Evolutionary conservation across 2,797 vertebrate species (phyloP), one percentile per base, ranked within the genome.

Genomic region (Acipenser transmontanus): DNA sequence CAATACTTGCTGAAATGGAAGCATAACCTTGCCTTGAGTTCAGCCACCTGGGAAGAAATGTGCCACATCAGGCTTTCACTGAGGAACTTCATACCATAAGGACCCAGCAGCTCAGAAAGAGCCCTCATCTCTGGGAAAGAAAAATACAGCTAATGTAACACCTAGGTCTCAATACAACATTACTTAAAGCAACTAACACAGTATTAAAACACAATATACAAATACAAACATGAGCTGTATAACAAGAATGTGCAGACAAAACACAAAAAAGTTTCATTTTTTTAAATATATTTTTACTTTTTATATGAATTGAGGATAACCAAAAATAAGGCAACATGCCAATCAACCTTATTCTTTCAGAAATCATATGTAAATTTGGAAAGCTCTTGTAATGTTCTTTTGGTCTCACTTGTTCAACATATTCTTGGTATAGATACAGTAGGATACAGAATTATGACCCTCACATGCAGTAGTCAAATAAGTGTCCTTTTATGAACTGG

Each of bases 1-100:
- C 12, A n/a, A 11, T n/a, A 57, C 6, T 57, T 57, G 54, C 9
- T n/a, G 54, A 57, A n/a, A 11, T 62, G 66, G 67, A 72, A 61
- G 59, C 13, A 57, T 1, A 14, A 66, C 12, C 73, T 86, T 90
- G 98, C 97, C 96, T 99, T 99, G 65, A 99, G 91, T 85, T 99
- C 97, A 66, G 96, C 95, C 70, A 99, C 97, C 73, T 99, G 97
- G 12, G 97, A 99, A 8, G 97, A 99, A 80, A 99, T 99, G 85
- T 99, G 97, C 97, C 97, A 99, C 97, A 99, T 99, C 72, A 99
- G 91, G 76, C 95, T 98, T 88, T 99, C 97, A 50, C 96, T 99
- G 50, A 99, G 89, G 76, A 99, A 99, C 89, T 99, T 99, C 96
- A 99, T 99, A 9, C 97, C 97, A 50, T 99, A 99, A 0, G 97